A percentile compares a stretch with the other conserved stretches of the same genome.
These are phyloP conservation scores for Siniperca scherzeri DNA, from an alignment of 2,797 vertebrate species.

Conservation along the genomic window DNA sequence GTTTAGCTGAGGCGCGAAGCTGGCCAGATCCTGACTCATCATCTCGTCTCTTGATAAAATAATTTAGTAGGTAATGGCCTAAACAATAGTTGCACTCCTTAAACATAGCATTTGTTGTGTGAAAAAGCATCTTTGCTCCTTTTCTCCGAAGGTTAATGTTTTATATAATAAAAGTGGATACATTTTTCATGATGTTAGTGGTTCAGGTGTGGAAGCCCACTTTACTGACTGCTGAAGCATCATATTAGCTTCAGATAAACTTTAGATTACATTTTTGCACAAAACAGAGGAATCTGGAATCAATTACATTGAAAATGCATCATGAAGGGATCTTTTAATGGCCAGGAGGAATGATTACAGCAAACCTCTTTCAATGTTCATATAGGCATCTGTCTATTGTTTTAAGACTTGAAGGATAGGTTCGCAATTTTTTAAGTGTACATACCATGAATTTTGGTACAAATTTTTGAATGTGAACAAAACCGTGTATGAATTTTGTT, in stretches of 20 bases:
- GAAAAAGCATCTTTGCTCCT: neutral
- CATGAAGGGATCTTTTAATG: slow-evolving; percentile 1
- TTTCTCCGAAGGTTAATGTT: neutral
- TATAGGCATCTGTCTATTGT: neutral
- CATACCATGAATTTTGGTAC: neutral
- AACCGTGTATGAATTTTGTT: neutral
- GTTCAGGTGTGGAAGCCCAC: neutral
- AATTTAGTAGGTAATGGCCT: neutral
- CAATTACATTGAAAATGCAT: neutral
- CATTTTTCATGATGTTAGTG: neutral
- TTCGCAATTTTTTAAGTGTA: neutral
- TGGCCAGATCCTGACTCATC: neutral
- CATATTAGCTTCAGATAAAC: neutral
- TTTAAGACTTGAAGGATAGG: neutral
- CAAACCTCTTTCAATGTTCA: neutral
- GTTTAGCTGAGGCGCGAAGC: slow-evolving; percentile 9
- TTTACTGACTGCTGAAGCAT: neutral
- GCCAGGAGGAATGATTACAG: neutral
- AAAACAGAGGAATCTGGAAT: neutral
- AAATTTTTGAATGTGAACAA: slow-evolving; percentile 8
- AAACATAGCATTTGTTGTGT: neutral
- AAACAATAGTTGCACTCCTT: neutral
- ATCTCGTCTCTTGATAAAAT: neutral
- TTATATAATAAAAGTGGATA: neutral
- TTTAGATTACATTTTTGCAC: neutral